These are phyloP conservation scores for Portunus trituberculatus DNA, from an alignment of 1,140 invertebrate species.

Conservation along the genomic window DNA sequence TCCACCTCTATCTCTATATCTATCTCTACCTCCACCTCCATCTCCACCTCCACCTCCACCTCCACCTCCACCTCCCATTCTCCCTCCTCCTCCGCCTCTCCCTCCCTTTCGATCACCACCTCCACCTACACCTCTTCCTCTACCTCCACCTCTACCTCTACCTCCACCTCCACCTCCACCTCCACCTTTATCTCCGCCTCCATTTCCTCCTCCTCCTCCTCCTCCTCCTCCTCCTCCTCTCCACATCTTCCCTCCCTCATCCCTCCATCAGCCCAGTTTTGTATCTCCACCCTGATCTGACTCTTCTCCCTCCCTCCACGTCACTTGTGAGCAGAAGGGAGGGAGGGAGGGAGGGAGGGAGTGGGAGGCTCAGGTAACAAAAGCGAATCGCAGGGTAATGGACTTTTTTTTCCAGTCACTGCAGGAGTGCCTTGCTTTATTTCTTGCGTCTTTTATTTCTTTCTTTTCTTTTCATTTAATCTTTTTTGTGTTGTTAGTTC, in stretches of 20 bases:
- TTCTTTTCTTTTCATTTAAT: background rate
- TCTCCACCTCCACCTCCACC: background rate
- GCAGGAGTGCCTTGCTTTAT: background rate
- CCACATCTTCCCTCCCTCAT: background rate
- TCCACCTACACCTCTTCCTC: background rate
- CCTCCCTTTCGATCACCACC: background rate
- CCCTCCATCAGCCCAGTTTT: background rate
- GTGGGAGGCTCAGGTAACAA: background rate
- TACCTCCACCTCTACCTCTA: background rate
- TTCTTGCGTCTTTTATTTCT: background rate
- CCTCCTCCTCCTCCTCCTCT: background rate
- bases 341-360: background rate
- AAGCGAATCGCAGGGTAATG: background rate
- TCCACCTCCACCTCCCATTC: background rate
- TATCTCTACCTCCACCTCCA: background rate
- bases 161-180: background rate
- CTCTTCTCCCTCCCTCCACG: background rate
- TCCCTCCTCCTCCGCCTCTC: background rate
- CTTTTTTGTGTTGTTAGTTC: too few species aligned
- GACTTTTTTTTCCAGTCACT: background rate
- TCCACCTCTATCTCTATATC: background rate
- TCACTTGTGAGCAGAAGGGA: background rate
- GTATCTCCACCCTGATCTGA: constrained; percentile 3
- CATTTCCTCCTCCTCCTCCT: background rate
- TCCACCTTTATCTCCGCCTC: background rate